Conservation (phyloP, 2,888 invertebrate species). For the Tridacna crocea region DNA sequence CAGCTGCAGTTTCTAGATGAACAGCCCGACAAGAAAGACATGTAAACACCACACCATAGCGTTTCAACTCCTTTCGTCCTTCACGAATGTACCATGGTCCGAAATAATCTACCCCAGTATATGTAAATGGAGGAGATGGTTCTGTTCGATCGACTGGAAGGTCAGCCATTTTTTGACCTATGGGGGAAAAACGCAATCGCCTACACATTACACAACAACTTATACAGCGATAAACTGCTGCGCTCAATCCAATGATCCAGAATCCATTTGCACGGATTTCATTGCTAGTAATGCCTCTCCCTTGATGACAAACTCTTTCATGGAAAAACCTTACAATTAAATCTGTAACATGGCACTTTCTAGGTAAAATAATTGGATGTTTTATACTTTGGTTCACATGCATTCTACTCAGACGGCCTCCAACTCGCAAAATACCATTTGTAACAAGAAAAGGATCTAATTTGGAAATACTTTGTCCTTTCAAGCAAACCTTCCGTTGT, state of each 20-base stretch:
- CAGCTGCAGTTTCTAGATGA: conserved; percentile 69
- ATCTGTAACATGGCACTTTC: conserved; percentile 48
- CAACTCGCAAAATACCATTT: conserved; percentile 63
- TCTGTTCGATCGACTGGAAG: conserved; percentile 76
- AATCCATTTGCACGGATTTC: conserved; percentile 66
- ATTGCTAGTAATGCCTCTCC: conserved; percentile 60
- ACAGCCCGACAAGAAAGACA: conserved; percentile 77
- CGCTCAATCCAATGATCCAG: conserved; percentile 75
- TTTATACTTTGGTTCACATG: conserved; percentile 30
- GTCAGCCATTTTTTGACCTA: conserved; percentile 78
- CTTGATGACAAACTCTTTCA: conserved; percentile 53
- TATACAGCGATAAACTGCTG: conserved; percentile 63
- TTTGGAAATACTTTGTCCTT: conserved; percentile 28
- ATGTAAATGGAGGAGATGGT: too few relatives aligned
- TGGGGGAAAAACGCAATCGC: conserved; percentile 57
- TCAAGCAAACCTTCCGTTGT: neutral
- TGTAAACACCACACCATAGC: conserved; percentile 75
- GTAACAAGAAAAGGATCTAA: conserved; percentile 56
- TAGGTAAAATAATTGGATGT: conserved; percentile 60
- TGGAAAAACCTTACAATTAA: conserved; percentile 59
- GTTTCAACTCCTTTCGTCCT: conserved; percentile 71
- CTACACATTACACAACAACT: conserved; percentile 75
- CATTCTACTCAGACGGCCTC: conserved; percentile 52
- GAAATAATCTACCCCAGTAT: too few relatives aligned
- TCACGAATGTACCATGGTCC: conserved; percentile 67